A percentile compares a stretch with the other conserved stretches of the same genome.
phyloP scores from a whole-genome alignment of 2,797 vertebrate genomes.

The Hypotaenidia philippensis region DNA sequence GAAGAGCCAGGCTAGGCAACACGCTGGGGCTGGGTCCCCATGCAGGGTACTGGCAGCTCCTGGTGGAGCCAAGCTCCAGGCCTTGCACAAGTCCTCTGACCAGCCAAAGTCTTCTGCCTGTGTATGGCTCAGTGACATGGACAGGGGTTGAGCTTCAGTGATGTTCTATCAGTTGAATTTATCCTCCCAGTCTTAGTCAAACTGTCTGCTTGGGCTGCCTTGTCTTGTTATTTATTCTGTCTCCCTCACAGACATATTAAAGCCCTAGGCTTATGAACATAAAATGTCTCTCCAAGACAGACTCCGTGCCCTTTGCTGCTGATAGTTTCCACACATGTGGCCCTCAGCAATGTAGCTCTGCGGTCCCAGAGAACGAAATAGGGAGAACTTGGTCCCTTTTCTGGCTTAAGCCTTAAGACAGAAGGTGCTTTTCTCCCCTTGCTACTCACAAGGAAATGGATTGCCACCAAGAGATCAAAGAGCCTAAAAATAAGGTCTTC shows the following conservation, averaged over 20 bases:
- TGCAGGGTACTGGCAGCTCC: fast-evolving
- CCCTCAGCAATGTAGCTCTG: neutral
- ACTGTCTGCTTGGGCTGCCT: neutral
- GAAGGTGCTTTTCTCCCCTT: neutral
- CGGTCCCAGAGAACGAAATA: neutral
- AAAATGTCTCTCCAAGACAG: neutral
- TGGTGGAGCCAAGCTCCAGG: neutral
- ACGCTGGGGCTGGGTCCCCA: neutral
- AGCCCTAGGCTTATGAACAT: neutral
- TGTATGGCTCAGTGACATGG: neutral
- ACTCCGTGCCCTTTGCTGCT: neutral
- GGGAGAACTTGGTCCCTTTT: neutral
- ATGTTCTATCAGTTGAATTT: neutral
- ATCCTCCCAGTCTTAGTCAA: neutral
- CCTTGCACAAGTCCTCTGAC: neutral
- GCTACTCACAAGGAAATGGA: neutral
- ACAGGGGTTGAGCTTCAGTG: neutral
- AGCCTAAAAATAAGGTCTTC: neutral
- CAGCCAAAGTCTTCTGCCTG: neutral
- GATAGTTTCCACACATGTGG: neutral
- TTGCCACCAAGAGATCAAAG: fast-evolving
- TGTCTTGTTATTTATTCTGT: neutral
- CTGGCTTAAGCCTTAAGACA: neutral
- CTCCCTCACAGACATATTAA: neutral
- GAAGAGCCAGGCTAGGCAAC: neutral